Conservation (phyloP, 1,140 invertebrate genomes). For the Drosophila neocordata region DNA sequence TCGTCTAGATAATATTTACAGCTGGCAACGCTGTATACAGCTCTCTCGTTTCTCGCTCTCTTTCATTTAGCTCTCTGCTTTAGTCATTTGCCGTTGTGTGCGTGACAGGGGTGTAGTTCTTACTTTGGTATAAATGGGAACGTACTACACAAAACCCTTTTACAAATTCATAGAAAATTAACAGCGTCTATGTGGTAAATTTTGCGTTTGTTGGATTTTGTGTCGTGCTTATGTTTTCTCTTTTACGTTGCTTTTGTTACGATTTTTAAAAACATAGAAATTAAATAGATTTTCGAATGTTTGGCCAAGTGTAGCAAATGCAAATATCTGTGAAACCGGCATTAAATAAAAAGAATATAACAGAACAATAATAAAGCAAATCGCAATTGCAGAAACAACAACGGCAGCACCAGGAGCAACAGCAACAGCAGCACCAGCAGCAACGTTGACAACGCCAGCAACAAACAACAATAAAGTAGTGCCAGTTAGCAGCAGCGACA, state of each 20-base stretch:
- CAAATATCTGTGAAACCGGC: not conserved
- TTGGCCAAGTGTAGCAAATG: not conserved
- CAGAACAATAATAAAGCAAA: too few relatives aligned
- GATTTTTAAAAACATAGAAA: not conserved
- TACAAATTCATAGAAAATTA: not conserved
- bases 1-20: not conserved
- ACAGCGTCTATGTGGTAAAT: conserved; percentile 11
- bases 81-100: conserved; percentile 3
- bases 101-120: conserved; percentile 18
- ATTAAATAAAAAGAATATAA: too few relatives aligned
- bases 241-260: not conserved
- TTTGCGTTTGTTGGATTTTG: conserved; percentile 24
- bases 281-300: not conserved
- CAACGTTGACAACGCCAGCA: conserved; percentile 10
- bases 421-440: not conserved
- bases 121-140: not conserved
- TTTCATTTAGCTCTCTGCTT: not conserved
- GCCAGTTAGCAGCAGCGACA: not conserved
- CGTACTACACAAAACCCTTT: not conserved
- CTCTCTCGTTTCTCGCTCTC: not conserved
- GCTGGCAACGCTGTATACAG: not conserved
- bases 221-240: conserved; percentile 18
- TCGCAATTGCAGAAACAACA: not conserved
- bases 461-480: not conserved
- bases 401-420: too few relatives aligned